These are phyloP conservation scores for Lathamus discolor DNA, from an alignment of 2,113 vertebrate species.

Conservation along the genomic window DNA sequence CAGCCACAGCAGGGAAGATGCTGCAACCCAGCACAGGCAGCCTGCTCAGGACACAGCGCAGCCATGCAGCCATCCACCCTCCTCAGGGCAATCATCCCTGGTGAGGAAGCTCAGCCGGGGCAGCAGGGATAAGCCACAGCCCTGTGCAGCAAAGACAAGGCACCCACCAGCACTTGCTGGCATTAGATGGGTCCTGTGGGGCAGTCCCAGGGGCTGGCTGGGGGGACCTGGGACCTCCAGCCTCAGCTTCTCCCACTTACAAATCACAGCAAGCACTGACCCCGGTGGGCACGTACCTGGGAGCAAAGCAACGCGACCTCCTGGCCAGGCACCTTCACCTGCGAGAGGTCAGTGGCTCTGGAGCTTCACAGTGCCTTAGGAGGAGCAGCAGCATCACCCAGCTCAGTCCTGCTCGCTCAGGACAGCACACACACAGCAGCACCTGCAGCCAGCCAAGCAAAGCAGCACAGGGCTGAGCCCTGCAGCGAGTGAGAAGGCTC, in stretches of 20 bases:
- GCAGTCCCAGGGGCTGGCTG: neutral
- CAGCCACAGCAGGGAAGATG: neutral
- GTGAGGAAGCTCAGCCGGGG: neutral
- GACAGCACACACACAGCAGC: rapidly evolving
- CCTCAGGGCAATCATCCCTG: neutral
- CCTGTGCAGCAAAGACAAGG: neutral
- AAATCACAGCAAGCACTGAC: neutral
- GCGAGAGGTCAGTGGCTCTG: neutral
- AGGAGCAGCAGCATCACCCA: neutral
- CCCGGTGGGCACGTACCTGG: rapidly evolving
- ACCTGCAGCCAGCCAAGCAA: neutral
- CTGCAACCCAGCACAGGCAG: neutral
- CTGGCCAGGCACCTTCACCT: neutral
- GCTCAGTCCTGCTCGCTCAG: neutral
- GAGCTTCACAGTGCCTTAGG: neutral
- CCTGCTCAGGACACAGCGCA: neutral
- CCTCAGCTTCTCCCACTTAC: neutral
- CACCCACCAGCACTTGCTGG: neutral
- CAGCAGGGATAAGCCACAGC: neutral
- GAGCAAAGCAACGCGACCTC: rapidly evolving
- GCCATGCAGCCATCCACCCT: neutral
- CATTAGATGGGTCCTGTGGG: neutral
- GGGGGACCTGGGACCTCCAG: neutral
- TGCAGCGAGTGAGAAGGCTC: neutral
- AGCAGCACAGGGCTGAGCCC: neutral